phyloP scores from a whole-genome alignment of 2,888 invertebrate genomes.

The Fragum sueziense region DNA sequence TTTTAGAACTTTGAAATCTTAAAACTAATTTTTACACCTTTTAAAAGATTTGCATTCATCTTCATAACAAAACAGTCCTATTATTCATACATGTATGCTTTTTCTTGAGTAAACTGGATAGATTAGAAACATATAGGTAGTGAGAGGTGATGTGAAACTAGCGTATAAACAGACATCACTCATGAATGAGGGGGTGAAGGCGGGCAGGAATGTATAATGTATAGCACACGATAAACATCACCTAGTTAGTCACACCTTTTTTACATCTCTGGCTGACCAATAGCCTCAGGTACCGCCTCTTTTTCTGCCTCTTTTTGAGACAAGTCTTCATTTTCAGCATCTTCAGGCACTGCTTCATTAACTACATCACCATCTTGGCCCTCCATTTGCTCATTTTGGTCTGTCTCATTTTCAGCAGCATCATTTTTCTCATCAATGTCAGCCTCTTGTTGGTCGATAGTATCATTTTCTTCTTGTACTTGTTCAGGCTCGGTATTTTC shows the following conservation, averaged over 20 bases:
- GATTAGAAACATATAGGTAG: too few relatives aligned
- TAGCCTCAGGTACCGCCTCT: not conserved
- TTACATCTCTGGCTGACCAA: slow-evolving; percentile 15
- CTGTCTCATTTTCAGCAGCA: not conserved
- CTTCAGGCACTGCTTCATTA: not conserved
- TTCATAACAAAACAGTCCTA: too few relatives aligned
- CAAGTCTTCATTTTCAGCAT: not conserved
- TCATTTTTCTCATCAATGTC: not conserved
- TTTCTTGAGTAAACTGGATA: too few relatives aligned
- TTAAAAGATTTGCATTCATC: too few relatives aligned
- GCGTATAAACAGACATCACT: not conserved
- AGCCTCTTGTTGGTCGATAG: too few relatives aligned
- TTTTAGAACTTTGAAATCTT: too few relatives aligned
- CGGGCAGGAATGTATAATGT: slow-evolving; percentile 1
- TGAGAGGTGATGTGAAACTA: slow-evolving; percentile 9
- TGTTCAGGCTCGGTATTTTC: not conserved
- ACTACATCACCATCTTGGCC: too few relatives aligned
- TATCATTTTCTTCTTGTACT: not conserved
- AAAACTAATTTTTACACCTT: too few relatives aligned
- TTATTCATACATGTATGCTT: too few relatives aligned
- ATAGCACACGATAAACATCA: slow-evolving; percentile 1
- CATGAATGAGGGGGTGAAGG: slow-evolving; percentile 8
- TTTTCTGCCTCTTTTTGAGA: not conserved
- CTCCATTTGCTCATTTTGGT: too few relatives aligned
- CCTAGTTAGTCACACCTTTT: slow-evolving; percentile 11